Percentiles rank a stretch among this genome's conserved stretches.
These are phyloP conservation scores for Venusia cambrica DNA, from an alignment of 2,888 invertebrate species.

Conservation along the genomic window DNA sequence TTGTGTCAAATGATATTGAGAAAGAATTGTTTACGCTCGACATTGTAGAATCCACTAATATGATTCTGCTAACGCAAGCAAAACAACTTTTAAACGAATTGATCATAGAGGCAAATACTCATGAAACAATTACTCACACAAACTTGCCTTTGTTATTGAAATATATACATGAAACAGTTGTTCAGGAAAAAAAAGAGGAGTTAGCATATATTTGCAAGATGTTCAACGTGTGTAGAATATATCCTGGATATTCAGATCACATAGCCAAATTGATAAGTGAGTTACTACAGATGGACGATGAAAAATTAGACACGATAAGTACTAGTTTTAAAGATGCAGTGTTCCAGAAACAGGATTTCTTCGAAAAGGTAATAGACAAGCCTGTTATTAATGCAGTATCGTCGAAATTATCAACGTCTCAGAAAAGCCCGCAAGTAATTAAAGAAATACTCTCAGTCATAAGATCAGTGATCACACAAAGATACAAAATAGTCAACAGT, in stretches of 20 bases:
- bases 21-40: constrained; percentile 16
- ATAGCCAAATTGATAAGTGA: constrained; percentile 36
- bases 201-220: constrained; percentile 36
- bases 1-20: constrained; percentile 8
- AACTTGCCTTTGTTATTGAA: constrained; percentile 1
- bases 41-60: constrained; percentile 16
- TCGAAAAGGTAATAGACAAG: constrained; percentile 32
- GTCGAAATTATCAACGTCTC: constrained; percentile 15
- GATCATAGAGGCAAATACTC: constrained; percentile 4
- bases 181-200: constrained; percentile 23
- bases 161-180: constrained; percentile 4
- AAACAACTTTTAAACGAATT: constrained; percentile 7
- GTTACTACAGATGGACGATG: constrained; percentile 35
- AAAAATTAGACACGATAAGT: no score
- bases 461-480: constrained; percentile 31
- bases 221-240: constrained; percentile 38
- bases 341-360: constrained; percentile 22
- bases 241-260: constrained; percentile 43
- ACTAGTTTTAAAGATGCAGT: constrained; percentile 21
- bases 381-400: constrained; percentile 27
- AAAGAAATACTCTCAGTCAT: constrained; percentile 29
- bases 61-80: constrained; percentile 8
- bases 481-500: constrained; percentile 33
- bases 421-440: constrained; percentile 18
- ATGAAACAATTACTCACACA: not conserved